Evolutionary conservation across 2,888 invertebrate species (phyloP).

Genomic region (Torymus aiolomorphi): DNA sequence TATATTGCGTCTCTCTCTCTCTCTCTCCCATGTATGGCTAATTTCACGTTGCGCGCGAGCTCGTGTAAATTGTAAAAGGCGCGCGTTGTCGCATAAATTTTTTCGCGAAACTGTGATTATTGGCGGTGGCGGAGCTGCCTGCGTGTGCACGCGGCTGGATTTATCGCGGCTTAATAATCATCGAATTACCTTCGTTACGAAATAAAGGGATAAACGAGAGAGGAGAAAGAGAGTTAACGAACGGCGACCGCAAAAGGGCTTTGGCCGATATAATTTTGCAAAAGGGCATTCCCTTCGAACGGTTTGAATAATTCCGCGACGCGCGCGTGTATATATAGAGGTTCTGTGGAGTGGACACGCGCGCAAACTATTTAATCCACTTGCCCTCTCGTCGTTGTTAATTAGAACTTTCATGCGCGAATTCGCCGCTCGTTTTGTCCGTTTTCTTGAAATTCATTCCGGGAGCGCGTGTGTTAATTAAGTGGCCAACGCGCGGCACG

Average conservation of each 20-base stretch:
- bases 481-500: slow-evolving; percentile 3
- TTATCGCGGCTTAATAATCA: slow-evolving; percentile 35
- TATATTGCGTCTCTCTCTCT: neutral
- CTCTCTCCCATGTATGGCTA: slow-evolving; percentile 21
- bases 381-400: slow-evolving; percentile 22
- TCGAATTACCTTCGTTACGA: slow-evolving; percentile 6
- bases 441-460: slow-evolving; percentile 32
- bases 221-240: slow-evolving; percentile 1
- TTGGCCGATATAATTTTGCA: slow-evolving; percentile 30
- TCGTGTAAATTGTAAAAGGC: slow-evolving; percentile 48
- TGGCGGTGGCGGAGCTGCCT: neutral
- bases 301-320: slow-evolving; percentile 16
- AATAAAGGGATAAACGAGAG: neutral
- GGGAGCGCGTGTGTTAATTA: slow-evolving; percentile 28
- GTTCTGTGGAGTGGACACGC: too few relatives aligned
- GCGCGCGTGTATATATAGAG: neutral
- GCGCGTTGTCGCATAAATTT: slow-evolving; percentile 37
- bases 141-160: neutral
- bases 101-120: slow-evolving; percentile 42
- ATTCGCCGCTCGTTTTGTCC: slow-evolving; percentile 19
- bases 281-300: slow-evolving; percentile 7
- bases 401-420: slow-evolving; percentile 25
- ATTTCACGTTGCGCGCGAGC: slow-evolving; percentile 49
- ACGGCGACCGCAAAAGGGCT: neutral
- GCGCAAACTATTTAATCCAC: slow-evolving; percentile 20